Conservation (phyloP, 2,113 vertebrate genomes). For the Megatriorchis doriae region DNA sequence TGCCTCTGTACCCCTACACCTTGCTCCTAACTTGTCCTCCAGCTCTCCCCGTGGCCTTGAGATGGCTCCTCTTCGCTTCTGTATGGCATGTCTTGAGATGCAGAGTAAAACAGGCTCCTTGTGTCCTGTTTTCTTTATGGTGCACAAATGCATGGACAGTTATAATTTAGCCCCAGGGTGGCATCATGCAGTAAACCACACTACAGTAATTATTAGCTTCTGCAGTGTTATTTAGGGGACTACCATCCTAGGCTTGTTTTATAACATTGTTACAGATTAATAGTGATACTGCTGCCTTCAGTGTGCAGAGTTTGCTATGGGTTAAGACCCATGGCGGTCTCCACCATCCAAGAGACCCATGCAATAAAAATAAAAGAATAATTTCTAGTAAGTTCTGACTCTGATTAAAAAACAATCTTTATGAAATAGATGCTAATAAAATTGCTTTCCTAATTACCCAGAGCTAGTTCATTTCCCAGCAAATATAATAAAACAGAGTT, state of each 20-base stretch:
- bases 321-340: slow-evolving; percentile 62
- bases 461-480: slow-evolving; percentile 85
- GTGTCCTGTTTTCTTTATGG: neutral
- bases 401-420: slow-evolving; percentile 86
- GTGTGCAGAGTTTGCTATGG: slow-evolving; percentile 15
- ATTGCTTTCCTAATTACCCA: slow-evolving; percentile 84
- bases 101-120: neutral
- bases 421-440: slow-evolving; percentile 87
- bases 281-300: slow-evolving; percentile 54
- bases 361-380: slow-evolving; percentile 73
- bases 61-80: neutral
- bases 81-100: neutral
- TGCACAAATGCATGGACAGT: neutral
- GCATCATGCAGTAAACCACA: slow-evolving; percentile 41
- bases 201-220: slow-evolving; percentile 46
- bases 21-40: neutral
- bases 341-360: slow-evolving; percentile 38
- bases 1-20: neutral
- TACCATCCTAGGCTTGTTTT: slow-evolving; percentile 53
- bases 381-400: slow-evolving; percentile 84
- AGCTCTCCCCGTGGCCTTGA: neutral
- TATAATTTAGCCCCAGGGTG: slow-evolving; percentile 16
- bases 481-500: slow-evolving; percentile 85
- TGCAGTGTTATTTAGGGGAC: slow-evolving; percentile 57
- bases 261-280: slow-evolving; percentile 49